phyloP scores from a whole-genome alignment of 2,797 vertebrate genomes.

The Limosa lapponica region DNA sequence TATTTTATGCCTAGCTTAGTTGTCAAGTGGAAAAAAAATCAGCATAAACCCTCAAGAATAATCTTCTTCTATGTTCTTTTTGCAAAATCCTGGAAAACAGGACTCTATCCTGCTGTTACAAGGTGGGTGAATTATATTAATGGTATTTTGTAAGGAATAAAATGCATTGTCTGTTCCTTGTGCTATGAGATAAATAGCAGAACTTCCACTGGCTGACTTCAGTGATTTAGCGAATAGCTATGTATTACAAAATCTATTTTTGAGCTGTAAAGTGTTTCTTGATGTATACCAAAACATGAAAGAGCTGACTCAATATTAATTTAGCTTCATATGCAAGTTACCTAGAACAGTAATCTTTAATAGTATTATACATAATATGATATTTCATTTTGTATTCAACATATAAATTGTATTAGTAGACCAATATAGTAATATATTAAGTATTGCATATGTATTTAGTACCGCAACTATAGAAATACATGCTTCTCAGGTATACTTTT shows the following conservation, averaged over 20 bases:
- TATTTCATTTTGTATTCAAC: background rate
- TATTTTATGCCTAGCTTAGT: constrained; percentile 24
- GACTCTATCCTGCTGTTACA: background rate
- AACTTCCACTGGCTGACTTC: background rate
- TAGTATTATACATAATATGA: background rate
- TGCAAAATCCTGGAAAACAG: background rate
- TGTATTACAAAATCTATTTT: background rate
- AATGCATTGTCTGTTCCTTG: background rate
- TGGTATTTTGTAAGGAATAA: background rate
- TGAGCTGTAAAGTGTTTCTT: background rate
- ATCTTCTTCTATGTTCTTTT: background rate
- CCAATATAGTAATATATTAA: background rate
- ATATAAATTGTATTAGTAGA: background rate
- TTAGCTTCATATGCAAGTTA: background rate
- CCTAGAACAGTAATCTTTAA: background rate
- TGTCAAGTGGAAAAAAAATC: constrained; percentile 29
- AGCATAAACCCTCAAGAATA: constrained; percentile 15
- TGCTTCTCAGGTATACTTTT: background rate
- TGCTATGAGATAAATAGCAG: background rate
- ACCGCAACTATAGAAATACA: background rate
- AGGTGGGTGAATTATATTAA: background rate
- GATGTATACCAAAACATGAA: background rate
- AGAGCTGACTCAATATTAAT: background rate
- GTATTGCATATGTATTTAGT: background rate
- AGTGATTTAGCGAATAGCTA: background rate